Evolutionary conservation across 2,113 vertebrate species (phyloP).

Genomic region (Salminus brasiliensis): DNA sequence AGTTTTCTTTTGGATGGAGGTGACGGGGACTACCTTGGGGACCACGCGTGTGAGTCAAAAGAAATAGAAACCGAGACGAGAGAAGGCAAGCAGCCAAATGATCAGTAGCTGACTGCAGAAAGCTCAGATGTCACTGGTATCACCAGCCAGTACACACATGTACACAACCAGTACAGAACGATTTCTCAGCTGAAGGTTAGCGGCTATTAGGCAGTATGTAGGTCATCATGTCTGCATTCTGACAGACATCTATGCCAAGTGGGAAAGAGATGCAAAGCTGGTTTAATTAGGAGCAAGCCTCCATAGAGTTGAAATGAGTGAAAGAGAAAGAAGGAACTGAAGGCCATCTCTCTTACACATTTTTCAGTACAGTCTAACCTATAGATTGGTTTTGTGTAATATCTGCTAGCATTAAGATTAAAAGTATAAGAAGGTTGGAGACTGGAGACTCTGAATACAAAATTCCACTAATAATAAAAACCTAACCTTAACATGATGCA

Average conservation of each 20-base stretch:
- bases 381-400: no score
- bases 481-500: no score
- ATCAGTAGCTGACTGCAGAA: slow-evolving; percentile 37
- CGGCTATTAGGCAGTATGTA: slow-evolving; percentile 38
- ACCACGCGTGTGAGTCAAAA: slow-evolving; percentile 26
- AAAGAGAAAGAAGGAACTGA: slow-evolving; percentile 16
- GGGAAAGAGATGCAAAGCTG: slow-evolving; percentile 46
- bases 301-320: slow-evolving; percentile 32
- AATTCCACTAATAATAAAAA: no score
- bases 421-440: no score
- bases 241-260: slow-evolving; percentile 41
- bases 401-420: no score
- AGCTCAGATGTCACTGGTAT: slow-evolving; percentile 35
- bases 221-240: slow-evolving; percentile 48
- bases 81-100: slow-evolving; percentile 7
- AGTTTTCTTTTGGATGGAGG: slow-evolving; percentile 20
- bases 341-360: background rate
- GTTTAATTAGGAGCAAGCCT: slow-evolving; percentile 56
- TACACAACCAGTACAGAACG: slow-evolving; percentile 4
- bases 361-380: background rate
- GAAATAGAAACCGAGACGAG: background rate
- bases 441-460: no score
- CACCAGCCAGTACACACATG: slow-evolving; percentile 24
- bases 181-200: slow-evolving; percentile 49
- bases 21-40: no score